Conservation (phyloP, 2,113 vertebrate species). For the Malaclemys terrapin region DNA sequence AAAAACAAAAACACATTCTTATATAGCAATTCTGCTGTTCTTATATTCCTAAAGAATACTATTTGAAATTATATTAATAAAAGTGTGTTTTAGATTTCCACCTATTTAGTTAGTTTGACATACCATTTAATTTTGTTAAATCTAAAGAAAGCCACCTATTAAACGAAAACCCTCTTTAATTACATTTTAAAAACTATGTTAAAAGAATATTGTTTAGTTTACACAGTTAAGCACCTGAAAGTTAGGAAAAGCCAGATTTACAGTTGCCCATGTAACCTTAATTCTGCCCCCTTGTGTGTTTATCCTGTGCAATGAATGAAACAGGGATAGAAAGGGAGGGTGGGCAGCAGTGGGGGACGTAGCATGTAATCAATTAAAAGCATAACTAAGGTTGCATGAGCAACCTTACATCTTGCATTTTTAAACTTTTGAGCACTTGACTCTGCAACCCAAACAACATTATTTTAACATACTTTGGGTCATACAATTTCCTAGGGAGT, state of each 20-base stretch:
- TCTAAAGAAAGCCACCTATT: background rate
- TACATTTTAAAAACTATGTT: background rate
- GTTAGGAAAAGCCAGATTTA: background rate
- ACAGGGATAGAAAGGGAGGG: background rate
- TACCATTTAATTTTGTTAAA: background rate
- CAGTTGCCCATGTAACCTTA: background rate
- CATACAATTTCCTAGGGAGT: background rate
- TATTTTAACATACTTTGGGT: background rate
- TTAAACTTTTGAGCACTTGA: conserved; percentile 2
- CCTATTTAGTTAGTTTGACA: background rate
- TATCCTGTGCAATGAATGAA: background rate
- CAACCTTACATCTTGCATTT: background rate
- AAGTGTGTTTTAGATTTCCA: background rate
- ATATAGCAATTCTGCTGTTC: background rate
- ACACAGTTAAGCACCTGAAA: background rate
- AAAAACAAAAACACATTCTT: background rate
- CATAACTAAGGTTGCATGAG: background rate
- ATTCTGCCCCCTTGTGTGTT: background rate
- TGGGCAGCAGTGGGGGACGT: background rate
- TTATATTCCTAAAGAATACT: background rate
- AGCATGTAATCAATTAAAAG: background rate
- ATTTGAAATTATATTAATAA: background rate
- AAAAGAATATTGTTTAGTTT: background rate
- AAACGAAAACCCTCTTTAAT: fast-evolving
- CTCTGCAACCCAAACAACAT: background rate